Percentiles rank a stretch among this genome's conserved stretches.
Evolutionary conservation across 2,797 vertebrate genomes (phyloP).

Genomic region (Strix occidentalis): DNA sequence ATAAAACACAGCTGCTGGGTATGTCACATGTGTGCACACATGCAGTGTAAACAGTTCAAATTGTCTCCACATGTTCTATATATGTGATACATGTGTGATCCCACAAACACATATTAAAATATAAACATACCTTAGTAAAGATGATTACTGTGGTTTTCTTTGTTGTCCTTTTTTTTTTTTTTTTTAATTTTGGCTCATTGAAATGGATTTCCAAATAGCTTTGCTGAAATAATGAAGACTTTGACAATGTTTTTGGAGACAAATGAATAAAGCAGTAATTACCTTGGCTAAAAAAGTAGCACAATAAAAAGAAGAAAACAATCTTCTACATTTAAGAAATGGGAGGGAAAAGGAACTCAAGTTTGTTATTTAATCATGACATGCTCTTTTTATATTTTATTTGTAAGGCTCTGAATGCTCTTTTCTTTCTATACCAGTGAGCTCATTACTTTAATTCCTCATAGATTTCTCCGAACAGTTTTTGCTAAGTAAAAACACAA

Average conservation of each 20-base stretch:
- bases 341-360: slow-evolving; percentile 37
- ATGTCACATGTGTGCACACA: not conserved
- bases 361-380: slow-evolving; percentile 48
- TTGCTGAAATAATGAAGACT: slow-evolving; percentile 68
- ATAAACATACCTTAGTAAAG: slow-evolving; percentile 22
- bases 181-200: slow-evolving; percentile 36
- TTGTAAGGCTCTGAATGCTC: slow-evolving; percentile 48
- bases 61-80: not conserved
- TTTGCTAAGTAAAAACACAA: slow-evolving; percentile 69
- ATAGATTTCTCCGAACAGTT: slow-evolving; percentile 70
- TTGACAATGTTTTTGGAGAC: slow-evolving; percentile 59
- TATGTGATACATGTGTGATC: not conserved
- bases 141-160: slow-evolving; percentile 26
- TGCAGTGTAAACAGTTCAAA: not conserved
- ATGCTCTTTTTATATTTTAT: slow-evolving; percentile 57
- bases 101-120: not conserved
- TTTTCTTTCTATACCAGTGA: slow-evolving; percentile 68
- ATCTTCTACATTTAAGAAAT: slow-evolving; percentile 39
- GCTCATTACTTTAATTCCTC: slow-evolving; percentile 68
- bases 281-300: slow-evolving; percentile 29
- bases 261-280: slow-evolving; percentile 58
- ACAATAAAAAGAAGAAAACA: slow-evolving; percentile 53
- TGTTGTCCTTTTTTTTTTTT: not conserved
- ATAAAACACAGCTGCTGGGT: not conserved
- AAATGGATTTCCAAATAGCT: slow-evolving; percentile 67